Conservation (phyloP, 2,888 invertebrate genomes). For the Blastobasis lacticolella region DNA sequence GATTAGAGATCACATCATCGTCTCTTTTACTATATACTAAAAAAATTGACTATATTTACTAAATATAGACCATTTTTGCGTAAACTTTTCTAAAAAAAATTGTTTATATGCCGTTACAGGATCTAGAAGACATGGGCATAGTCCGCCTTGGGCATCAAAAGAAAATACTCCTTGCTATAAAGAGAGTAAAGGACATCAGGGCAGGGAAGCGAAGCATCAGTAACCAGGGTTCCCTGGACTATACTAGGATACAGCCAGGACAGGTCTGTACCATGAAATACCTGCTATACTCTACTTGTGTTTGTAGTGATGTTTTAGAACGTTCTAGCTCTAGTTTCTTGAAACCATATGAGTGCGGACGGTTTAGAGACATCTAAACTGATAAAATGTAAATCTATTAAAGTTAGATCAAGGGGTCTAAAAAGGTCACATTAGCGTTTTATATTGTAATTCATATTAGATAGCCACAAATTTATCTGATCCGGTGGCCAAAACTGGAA, state of each 20-base stretch:
- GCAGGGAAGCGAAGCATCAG: constrained; percentile 85
- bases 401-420: too few species aligned
- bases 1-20: too few species aligned
- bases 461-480: too few species aligned
- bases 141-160: constrained; percentile 97
- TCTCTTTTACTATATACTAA: too few species aligned
- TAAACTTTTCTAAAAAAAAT: background rate
- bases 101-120: constrained; percentile 50
- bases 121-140: constrained; percentile 97
- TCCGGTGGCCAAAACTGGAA: too few species aligned
- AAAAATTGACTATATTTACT: too few species aligned
- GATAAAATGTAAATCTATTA: background rate
- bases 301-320: constrained; percentile 59
- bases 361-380: background rate
- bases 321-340: too few species aligned
- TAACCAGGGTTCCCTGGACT: constrained; percentile 64
- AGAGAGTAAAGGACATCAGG: constrained; percentile 94
- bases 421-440: too few species aligned
- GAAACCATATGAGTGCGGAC: constrained; percentile 35
- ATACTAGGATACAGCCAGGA: constrained; percentile 59
- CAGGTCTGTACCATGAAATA: constrained; percentile 56
- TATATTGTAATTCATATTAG: too few species aligned
- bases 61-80: background rate
- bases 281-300: constrained; percentile 20
- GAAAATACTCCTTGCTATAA: constrained; percentile 96